A percentile compares a stretch with the other conserved stretches of the same genome.
These are phyloP conservation scores for Sylvia borin DNA, from an alignment of 2,797 vertebrate species.

Conservation along the genomic window DNA sequence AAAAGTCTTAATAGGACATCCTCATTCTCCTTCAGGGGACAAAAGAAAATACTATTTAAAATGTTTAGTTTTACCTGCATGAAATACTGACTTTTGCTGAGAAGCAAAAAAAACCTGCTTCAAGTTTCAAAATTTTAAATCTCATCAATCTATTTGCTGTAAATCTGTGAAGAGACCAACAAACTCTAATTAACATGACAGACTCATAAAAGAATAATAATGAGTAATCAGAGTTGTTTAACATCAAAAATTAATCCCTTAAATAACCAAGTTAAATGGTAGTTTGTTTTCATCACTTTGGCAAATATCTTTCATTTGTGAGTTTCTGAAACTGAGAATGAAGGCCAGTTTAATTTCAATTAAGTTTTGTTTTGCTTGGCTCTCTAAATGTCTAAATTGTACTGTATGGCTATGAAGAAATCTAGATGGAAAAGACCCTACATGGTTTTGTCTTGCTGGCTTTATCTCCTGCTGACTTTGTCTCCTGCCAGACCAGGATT, in stretches of 20 bases:
- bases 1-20: constrained; percentile 4
- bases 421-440: not conserved
- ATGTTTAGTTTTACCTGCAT: constrained; percentile 36
- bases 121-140: not conserved
- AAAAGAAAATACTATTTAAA: constrained; percentile 60
- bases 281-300: not conserved
- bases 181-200: not conserved
- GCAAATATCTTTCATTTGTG: not conserved
- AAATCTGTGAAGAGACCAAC: not conserved
- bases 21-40: constrained; percentile 39
- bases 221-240: not conserved
- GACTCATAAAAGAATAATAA: constrained; percentile 23
- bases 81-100: not conserved
- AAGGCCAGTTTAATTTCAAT: not conserved
- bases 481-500: not conserved
- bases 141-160: not conserved
- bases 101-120: not conserved
- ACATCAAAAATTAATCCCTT: not conserved
- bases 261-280: constrained; percentile 32
- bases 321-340: not conserved
- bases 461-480: not conserved
- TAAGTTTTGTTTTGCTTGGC: not conserved
- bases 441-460: not conserved
- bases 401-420: not conserved
- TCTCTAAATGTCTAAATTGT: not conserved